Evolutionary conservation across 2,113 vertebrate species (phyloP), one percentile per base, ranked within the genome.

Genomic region (Leptosomus discolor): DNA sequence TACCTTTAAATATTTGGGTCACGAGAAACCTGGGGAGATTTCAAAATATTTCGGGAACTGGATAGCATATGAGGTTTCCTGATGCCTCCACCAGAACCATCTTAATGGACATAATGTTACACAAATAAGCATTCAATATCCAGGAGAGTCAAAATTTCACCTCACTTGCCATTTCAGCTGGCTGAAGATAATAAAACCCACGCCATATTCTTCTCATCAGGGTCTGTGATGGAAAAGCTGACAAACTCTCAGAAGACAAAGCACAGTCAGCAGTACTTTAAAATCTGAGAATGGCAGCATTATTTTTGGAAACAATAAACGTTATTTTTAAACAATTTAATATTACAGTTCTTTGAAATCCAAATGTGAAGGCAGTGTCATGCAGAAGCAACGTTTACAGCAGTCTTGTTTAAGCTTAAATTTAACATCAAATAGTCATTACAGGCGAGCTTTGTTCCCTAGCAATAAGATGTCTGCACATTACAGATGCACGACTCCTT

Each of bases 301-400:
- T 92, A 92, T 87, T 86, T 92, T 58, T 76, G 71, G 74, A 51
- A 92, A 85, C 87, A 97, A 94, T 86, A 85, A 93, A 84, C 29
- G 56, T 41, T 87, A 88, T 78, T 89, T 78, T 96, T 70, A 87
- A 92, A 80, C 36, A 57, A 87, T 61, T 68, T 65, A 88, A 92
- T 85, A 88, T 54, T 60, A 43, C 79, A 91, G 2, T 74, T 64
- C 65, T 90, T 92, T 89, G 87, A 85, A 88, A 84, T 36, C 82
- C 23, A 86, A 90, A 90, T 48, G 64, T 15, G 63, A 81, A 69
- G 68, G 63, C 36, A 46, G 76, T 41, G 43, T 92, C 56, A 71
- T 41, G 63, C 43, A 88, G 80, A 89, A 94, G 50, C 69, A 91
- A 60, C n/a, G 78, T 36, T 82, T 92, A 45, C 11, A 50, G 41